Base-by-base conservation (phyloP, 2,797 vertebrate species). In the Siniperca obscura region DNA sequence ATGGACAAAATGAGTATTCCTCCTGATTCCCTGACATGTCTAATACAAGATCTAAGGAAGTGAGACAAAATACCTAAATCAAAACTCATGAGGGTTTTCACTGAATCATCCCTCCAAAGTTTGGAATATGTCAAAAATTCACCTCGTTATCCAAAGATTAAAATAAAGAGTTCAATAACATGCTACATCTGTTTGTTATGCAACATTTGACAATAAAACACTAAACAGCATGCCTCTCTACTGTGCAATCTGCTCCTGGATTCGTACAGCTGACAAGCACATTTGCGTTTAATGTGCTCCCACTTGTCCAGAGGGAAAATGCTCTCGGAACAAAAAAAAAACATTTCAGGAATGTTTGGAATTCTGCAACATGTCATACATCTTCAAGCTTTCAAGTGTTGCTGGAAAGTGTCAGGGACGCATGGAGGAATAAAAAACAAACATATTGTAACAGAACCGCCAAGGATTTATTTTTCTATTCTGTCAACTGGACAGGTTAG, bases 281-380 rank as follows among this genome's bases (percentile, higher is more conserved):
- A 53, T 81, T 50, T 60, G 36, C 0, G 22, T 85, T 74, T 46
- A 81, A 36, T 53, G 68, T 50, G 78, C 79, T 90, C 73, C 66
- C 76, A 83, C 88, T 81, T 80, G 84, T 89, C 71, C 55, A 5
- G 30, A 70, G 83, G 82, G 84, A 61, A 89, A 84, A 83, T 19
- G 48, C 8, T 8, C 81, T 66, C 1, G 0, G 69, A 38, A 5
- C 61, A 34, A 38, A 22, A 70, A 57, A 22, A 76, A 25, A 56
- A 81, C 22, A 17, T 21, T 25, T 60, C 48, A 86, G 89, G 91
- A 92, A 95, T 94, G 90, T 81, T 19, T 78, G 92, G 93, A 94
- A 95, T 95, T 65, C 85, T 52, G 19, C 67, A 85, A 71, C 86
- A 83, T 79, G 69, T 82, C 74, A 57, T 42, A 71, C 62, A 42